A percentile compares a stretch with the other conserved stretches of the same genome.
Conservation (phyloP, 2,797 vertebrate genomes). For the Sarcoramphus papa region DNA sequence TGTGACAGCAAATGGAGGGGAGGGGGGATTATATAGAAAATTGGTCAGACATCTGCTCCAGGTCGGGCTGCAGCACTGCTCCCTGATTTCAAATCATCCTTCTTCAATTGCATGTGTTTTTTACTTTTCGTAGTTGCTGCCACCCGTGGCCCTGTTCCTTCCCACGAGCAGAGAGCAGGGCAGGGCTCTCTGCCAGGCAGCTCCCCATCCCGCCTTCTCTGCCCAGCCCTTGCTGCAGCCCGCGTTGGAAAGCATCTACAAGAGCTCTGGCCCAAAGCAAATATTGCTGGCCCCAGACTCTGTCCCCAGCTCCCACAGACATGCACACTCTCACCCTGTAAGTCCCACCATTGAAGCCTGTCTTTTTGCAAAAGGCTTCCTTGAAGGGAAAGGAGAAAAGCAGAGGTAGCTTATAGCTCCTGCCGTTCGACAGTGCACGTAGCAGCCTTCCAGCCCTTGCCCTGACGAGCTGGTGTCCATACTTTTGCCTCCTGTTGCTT, state of each 20-base stretch:
- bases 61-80: not conserved
- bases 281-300: not conserved
- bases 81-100: not conserved
- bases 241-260: not conserved
- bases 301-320: not conserved
- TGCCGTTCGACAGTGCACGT: not conserved
- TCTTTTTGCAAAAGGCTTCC: not conserved
- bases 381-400: not conserved
- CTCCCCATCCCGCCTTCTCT: not conserved
- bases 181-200: not conserved
- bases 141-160: not conserved
- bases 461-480: rapidly evolving
- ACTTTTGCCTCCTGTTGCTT: not conserved
- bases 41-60: not conserved
- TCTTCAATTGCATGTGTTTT: not conserved
- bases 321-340: not conserved
- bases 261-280: not conserved
- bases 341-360: not conserved
- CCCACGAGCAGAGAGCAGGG: not conserved
- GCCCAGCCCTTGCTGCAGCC: not conserved
- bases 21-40: not conserved
- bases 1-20: not conserved
- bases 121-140: not conserved
- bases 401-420: not conserved
- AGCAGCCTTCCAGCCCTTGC: not conserved